Conservation (phyloP, 2,113 vertebrate species). For the Suricata suricatta region DNA sequence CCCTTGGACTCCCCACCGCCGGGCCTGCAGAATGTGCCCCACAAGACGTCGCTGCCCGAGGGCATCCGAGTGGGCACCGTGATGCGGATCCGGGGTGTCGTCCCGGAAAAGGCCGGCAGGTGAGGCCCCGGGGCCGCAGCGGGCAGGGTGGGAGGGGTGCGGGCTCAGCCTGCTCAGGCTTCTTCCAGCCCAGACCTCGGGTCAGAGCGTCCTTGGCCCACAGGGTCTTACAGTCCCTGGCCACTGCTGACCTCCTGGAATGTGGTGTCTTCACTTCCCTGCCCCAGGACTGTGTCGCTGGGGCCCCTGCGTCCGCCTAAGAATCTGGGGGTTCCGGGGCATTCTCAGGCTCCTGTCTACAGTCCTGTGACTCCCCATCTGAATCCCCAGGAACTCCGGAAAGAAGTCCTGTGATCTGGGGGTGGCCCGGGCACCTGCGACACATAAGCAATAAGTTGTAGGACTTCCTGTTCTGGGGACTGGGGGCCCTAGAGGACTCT, state of each 20-base stretch:
- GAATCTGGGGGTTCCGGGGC: no score
- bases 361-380: background rate
- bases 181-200: background rate
- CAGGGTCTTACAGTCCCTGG: background rate
- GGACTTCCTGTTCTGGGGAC: background rate
- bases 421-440: background rate
- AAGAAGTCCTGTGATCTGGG: no score
- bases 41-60: background rate
- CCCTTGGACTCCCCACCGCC: accelerated
- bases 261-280: background rate
- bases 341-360: background rate
- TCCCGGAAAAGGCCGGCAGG: slow-evolving; percentile 30
- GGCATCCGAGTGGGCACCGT: background rate
- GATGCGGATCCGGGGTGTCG: slow-evolving; percentile 39
- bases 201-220: background rate
- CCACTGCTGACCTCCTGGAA: background rate
- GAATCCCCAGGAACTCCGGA: background rate
- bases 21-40: background rate
- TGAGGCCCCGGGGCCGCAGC: background rate
- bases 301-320: background rate
- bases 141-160: background rate
- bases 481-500: background rate
- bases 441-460: no score
- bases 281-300: background rate
- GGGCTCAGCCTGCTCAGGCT: background rate